Conservation (phyloP, 2,113 vertebrate species). For the Salvelinus alpinus region DNA sequence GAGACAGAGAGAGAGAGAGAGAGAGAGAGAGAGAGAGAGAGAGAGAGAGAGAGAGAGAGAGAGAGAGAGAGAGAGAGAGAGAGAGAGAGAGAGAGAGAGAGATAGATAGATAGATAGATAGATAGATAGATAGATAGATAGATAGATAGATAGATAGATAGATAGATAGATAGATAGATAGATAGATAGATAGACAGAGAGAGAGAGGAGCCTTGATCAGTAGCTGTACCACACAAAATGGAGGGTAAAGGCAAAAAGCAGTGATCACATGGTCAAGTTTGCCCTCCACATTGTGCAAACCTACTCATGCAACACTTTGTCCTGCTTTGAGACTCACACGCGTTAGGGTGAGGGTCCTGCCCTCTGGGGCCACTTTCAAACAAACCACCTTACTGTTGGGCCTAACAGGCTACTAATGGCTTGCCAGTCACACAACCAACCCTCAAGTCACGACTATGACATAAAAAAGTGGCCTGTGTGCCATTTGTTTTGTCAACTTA, state of each 20-base stretch:
- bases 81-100: no score
- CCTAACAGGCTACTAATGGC: no score
- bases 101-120: no score
- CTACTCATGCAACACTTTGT: not conserved
- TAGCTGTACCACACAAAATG: not conserved
- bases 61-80: no score
- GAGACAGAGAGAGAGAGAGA: no score
- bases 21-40: no score
- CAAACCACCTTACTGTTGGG: not conserved
- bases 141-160: no score
- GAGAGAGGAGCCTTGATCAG: not conserved
- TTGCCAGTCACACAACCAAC: not conserved
- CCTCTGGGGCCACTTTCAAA: conserved; percentile 28
- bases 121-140: no score
- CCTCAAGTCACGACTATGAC: not conserved
- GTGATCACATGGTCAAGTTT: not conserved
- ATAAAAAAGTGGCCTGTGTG: not conserved
- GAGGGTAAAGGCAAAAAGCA: no score
- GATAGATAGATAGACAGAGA: no score
- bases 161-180: no score
- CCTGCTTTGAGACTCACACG: conserved; percentile 6
- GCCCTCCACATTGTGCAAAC: not conserved
- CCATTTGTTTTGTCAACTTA: not conserved
- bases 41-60: no score
- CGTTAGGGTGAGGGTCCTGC: conserved; percentile 42